Evolutionary conservation across 2,797 vertebrate species (phyloP).

Genomic region (Antennarius maculatus): DNA sequence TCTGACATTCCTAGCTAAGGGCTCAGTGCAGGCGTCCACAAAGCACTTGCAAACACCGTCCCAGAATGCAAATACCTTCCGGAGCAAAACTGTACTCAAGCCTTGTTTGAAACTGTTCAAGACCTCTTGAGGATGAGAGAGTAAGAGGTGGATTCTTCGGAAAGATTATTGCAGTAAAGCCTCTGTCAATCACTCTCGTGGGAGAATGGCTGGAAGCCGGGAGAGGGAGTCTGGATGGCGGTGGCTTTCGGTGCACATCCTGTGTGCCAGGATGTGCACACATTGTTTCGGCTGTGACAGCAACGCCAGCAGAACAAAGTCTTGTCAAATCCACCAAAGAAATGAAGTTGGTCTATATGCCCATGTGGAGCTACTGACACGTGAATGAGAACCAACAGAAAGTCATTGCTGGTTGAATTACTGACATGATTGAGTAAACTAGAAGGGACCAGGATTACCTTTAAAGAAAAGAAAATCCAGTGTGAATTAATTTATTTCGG

Average conservation of each 20-base stretch:
- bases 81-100: conserved; percentile 44
- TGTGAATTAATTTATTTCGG: conserved; percentile 9
- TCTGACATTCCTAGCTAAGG: conserved; percentile 54
- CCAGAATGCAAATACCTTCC: conserved; percentile 62
- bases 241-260: conserved; percentile 47
- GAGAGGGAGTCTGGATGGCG: conserved; percentile 30
- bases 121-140: conserved; percentile 55
- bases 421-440: conserved; percentile 1
- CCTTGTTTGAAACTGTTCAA: conserved; percentile 59
- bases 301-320: conserved; percentile 42
- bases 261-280: conserved; percentile 32
- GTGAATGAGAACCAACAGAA: conserved; percentile 7
- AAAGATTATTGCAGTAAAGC: conserved; percentile 62
- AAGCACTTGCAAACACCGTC: conserved; percentile 42
- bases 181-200: conserved; percentile 61
- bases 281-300: conserved; percentile 51
- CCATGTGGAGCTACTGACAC: background rate
- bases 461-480: background rate
- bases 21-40: conserved; percentile 49
- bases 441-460: background rate
- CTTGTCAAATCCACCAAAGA: conserved; percentile 37
- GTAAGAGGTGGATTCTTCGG: conserved; percentile 57
- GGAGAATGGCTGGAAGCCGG: conserved; percentile 49
- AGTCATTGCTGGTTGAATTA: background rate
- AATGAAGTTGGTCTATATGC: conserved; percentile 1